Percentiles rank a stretch among this genome's conserved stretches.
These are phyloP conservation scores for Sminthurides aquaticus DNA, from an alignment of 2,888 invertebrate genomes.

Conservation along the genomic window DNA sequence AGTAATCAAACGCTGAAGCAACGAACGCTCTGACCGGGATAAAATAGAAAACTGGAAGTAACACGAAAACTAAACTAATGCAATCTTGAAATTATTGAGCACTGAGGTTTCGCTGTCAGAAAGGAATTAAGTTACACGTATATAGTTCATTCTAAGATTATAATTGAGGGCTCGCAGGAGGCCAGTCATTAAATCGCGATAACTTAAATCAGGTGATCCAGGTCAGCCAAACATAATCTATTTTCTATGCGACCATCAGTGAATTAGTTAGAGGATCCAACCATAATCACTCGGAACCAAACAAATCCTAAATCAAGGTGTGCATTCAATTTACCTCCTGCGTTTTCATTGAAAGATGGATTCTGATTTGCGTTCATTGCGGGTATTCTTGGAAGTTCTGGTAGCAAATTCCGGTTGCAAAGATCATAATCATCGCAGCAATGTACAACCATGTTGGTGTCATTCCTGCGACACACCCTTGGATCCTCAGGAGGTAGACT, in stretches of 20 bases:
- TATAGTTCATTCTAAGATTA: no score
- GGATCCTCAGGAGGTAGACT: conserved; percentile 59
- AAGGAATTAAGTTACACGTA: no score
- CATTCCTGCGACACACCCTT: conserved; percentile 49
- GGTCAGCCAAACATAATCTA: neutral
- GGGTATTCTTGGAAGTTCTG: conserved; percentile 42
- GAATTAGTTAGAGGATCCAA: neutral
- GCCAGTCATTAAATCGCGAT: no score
- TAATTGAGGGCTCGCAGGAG: no score
- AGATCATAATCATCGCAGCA: conserved; percentile 56
- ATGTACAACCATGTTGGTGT: conserved; percentile 46
- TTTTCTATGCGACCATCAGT: neutral
- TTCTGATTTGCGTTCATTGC: neutral
- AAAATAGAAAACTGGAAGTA: no score
- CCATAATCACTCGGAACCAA: neutral
- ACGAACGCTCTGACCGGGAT: no score
- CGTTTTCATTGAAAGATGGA: neutral
- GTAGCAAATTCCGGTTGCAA: conserved; percentile 54
- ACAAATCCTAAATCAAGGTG: neutral
- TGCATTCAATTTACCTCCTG: neutral
- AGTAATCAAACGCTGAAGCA: no score
- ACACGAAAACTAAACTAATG: no score
- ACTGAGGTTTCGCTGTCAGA: no score
- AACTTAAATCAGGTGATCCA: conserved; percentile 18
- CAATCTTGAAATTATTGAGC: no score